These are phyloP conservation scores for Timema cristinae DNA, from an alignment of 2,888 invertebrate species.

Conservation along the genomic window DNA sequence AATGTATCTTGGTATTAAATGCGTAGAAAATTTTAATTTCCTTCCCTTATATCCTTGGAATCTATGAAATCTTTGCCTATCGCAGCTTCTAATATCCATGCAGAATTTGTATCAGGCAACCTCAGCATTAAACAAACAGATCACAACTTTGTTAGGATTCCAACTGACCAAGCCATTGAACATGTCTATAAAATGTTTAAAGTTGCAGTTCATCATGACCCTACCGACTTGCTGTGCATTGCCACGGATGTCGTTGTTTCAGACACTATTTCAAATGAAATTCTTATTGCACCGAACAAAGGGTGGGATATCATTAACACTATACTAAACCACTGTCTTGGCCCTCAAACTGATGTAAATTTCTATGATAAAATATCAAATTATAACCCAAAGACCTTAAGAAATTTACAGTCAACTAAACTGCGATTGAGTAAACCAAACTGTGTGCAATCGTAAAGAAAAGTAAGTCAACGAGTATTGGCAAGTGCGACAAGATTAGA, in stretches of 20 bases:
- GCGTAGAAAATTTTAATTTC: too few species aligned
- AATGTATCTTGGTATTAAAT: too few species aligned
- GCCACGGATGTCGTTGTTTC: neutral
- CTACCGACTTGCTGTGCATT: conserved; percentile 1
- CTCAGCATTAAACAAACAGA: neutral
- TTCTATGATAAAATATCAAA: neutral
- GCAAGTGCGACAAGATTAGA: neutral
- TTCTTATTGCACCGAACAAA: neutral
- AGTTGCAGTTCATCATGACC: neutral
- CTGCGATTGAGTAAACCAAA: neutral
- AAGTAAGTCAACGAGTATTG: neutral
- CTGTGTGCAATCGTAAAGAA: neutral
- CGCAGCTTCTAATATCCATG: neutral
- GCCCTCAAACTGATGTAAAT: neutral
- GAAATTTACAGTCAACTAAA: neutral
- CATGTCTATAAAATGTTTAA: neutral
- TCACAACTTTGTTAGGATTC: conserved; percentile 4
- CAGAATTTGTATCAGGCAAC: neutral
- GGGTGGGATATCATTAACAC: neutral
- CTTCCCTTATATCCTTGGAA: too few species aligned
- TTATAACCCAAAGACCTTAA: neutral
- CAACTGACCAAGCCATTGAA: neutral
- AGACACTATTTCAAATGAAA: neutral
- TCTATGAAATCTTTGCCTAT: neutral
- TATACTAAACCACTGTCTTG: neutral